Conservation (phyloP, 2,797 vertebrate genomes). For the Tragopan temminckii region DNA sequence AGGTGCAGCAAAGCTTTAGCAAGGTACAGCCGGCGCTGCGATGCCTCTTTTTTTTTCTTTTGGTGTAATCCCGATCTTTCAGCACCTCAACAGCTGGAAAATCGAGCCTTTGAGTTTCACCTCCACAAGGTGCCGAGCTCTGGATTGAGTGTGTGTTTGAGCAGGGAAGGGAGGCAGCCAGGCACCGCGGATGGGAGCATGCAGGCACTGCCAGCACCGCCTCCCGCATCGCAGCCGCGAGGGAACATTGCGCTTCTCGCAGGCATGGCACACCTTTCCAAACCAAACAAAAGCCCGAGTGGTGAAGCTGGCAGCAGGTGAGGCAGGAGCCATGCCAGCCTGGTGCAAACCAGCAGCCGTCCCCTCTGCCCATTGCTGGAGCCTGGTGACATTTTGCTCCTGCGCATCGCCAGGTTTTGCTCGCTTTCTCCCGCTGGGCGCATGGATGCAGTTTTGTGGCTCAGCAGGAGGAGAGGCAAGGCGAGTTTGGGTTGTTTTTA, state of each 20-base stretch:
- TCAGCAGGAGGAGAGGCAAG: background rate
- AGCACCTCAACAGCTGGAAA: background rate
- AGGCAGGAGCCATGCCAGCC: background rate
- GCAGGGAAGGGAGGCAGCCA: background rate
- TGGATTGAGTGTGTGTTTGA: rapidly evolving
- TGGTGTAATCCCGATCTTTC: background rate
- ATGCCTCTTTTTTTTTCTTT: background rate
- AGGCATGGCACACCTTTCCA: background rate
- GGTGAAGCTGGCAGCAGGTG: background rate
- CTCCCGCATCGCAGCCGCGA: rapidly evolving
- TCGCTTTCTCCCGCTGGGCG: background rate
- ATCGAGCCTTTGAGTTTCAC: background rate
- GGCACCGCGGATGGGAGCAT: rapidly evolving
- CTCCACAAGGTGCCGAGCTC: background rate
- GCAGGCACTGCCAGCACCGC: background rate
- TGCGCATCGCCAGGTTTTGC: background rate
- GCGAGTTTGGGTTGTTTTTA: background rate
- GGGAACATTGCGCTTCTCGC: background rate
- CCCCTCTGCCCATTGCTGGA: background rate
- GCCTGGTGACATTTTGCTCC: rapidly evolving
- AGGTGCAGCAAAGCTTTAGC: background rate
- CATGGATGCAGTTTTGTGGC: background rate
- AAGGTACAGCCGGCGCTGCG: rapidly evolving
- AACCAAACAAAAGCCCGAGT: background rate
- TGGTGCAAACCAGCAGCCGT: rapidly evolving